These are phyloP conservation scores for Pinctada fucata DNA, from an alignment of 2,888 invertebrate species.

Conservation along the genomic window DNA sequence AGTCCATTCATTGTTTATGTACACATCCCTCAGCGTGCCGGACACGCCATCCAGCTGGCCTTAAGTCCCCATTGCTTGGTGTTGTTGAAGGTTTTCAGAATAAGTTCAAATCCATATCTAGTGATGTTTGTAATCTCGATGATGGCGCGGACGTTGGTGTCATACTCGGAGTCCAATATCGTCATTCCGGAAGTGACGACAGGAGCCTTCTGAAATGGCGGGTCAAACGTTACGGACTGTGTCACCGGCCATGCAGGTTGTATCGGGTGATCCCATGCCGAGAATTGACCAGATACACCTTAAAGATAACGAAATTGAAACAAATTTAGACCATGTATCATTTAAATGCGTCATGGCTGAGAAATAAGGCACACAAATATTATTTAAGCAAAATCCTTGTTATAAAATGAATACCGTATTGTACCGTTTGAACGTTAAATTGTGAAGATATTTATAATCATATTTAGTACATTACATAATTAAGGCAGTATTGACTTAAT, in stretches of 20 bases:
- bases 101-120: background rate
- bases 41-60: constrained; percentile 22
- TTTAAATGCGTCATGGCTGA: no score
- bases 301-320: background rate
- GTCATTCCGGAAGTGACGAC: background rate
- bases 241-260: background rate
- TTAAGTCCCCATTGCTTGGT: background rate
- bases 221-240: background rate
- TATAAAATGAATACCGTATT: no score
- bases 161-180: background rate
- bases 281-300: constrained; percentile 5
- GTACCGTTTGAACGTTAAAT: no score
- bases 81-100: background rate
- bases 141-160: background rate
- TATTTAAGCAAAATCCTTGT: no score
- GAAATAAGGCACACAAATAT: no score
- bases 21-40: no score
- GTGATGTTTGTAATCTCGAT: background rate
- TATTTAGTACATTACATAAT: no score
- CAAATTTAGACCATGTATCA: no score
- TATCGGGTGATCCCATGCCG: background rate
- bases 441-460: no score
- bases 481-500: no score
- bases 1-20: no score
- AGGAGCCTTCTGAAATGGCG: background rate